phyloP scores from a whole-genome alignment of 1,140 invertebrate genomes.

The Scaptomyza montana region DNA sequence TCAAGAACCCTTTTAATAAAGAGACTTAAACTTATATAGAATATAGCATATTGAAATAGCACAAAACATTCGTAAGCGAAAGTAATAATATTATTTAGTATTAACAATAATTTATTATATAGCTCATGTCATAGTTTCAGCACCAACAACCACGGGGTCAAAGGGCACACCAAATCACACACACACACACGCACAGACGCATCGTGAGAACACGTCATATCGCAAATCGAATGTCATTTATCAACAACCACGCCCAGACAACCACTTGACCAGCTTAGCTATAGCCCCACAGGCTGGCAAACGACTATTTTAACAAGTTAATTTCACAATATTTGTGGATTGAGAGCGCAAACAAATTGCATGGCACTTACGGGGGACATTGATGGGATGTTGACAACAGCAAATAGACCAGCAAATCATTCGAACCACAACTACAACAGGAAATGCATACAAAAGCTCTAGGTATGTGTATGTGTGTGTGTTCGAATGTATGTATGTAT shows the following conservation, averaged over 20 bases:
- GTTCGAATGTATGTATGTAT: conserved; percentile 1
- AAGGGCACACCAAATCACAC: neutral
- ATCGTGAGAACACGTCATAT: conserved; percentile 3
- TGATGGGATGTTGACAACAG: conserved; percentile 52
- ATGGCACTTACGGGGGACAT: conserved; percentile 43
- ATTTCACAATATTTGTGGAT: conserved; percentile 71
- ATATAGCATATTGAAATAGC: too few species aligned
- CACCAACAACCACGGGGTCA: neutral
- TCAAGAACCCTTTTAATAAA: too few species aligned
- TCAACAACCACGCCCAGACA: conserved; percentile 32
- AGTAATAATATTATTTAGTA: too few species aligned
- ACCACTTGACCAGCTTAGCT: neutral
- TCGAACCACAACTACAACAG: conserved; percentile 33
- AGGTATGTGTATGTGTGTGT: neutral
- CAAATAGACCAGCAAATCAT: conserved; percentile 66
- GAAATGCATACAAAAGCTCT: neutral
- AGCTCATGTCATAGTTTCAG: neutral
- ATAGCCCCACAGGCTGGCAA: neutral
- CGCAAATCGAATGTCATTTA: conserved; percentile 57
- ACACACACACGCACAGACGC: neutral
- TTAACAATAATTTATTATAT: neutral
- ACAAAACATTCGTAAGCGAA: too few species aligned
- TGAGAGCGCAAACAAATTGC: conserved; percentile 61
- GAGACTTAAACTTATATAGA: too few species aligned
- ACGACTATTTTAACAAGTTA: conserved; percentile 65